phyloP scores from a whole-genome alignment of 2,113 vertebrate species.

The Pungitius pungitius region DNA sequence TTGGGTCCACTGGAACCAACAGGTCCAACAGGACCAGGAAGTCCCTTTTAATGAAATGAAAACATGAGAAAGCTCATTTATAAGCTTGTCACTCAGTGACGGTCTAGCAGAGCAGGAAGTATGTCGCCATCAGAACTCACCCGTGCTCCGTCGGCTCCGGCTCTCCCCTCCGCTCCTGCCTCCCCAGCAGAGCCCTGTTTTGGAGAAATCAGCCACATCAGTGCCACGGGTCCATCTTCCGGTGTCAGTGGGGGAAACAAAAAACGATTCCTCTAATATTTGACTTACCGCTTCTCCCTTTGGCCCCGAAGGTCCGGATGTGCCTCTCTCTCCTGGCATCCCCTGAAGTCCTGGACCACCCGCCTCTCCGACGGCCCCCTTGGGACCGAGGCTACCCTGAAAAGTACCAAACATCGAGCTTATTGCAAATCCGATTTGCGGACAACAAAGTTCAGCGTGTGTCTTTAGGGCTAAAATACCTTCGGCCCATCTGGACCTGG shows the following conservation, averaged over 20 bases:
- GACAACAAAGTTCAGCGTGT: background rate
- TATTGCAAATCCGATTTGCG: background rate
- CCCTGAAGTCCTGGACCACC: conserved; percentile 93
- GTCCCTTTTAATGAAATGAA: conserved; percentile 82
- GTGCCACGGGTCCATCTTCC: background rate
- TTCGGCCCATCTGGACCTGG: conserved; percentile 93
- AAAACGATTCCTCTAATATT: background rate
- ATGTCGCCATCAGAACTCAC: conserved; percentile 73
- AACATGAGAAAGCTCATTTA: background rate
- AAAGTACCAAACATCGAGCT: background rate
- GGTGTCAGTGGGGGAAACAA: background rate
- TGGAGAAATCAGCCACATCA: background rate
- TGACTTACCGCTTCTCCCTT: conserved; percentile 92
- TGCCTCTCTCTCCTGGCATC: conserved; percentile 97
- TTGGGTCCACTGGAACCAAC: conserved; percentile 87
- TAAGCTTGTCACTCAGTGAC: background rate
- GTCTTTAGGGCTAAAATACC: conserved; percentile 72
- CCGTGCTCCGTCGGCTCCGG: conserved; percentile 91
- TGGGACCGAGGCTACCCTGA: conserved; percentile 88
- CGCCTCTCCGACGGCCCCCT: conserved; percentile 87
- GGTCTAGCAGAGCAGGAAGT: background rate
- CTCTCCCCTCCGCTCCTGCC: conserved; percentile 90
- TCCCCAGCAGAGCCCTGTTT: conserved; percentile 89
- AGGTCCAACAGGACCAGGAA: conserved; percentile 91
- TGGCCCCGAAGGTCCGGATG: conserved; percentile 88